Percentiles rank a stretch among this genome's conserved stretches.
Evolutionary conservation across 2,888 invertebrate genomes (phyloP).

Genomic region (Agapostemon virescens): DNA sequence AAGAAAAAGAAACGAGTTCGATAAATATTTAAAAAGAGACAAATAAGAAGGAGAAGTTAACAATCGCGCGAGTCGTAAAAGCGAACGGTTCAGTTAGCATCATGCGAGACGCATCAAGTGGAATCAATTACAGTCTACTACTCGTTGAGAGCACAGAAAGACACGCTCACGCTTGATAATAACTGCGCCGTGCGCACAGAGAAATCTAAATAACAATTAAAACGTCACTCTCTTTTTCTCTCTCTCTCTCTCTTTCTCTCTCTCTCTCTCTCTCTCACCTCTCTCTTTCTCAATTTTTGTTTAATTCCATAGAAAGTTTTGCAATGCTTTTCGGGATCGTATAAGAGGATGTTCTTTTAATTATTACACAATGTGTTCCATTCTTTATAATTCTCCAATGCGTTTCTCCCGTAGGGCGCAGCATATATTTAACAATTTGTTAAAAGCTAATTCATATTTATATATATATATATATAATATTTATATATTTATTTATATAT

Average conservation of each 20-base stretch:
- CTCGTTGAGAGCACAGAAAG: neutral
- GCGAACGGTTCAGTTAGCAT: constrained; percentile 53
- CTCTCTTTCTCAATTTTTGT: constrained; percentile 28
- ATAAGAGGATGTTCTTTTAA: constrained; percentile 70
- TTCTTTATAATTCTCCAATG: constrained; percentile 69
- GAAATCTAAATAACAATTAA: constrained; percentile 62
- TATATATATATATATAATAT: constrained; percentile 55
- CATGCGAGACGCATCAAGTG: constrained; percentile 42
- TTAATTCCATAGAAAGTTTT: constrained; percentile 56
- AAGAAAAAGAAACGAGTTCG: constrained; percentile 61
- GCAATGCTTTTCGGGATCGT: constrained; percentile 66
- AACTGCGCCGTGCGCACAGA: constrained; percentile 55
- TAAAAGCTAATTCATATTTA: constrained; percentile 75
- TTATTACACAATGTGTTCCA: constrained; percentile 69
- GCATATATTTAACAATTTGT: constrained; percentile 76
- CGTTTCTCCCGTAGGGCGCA: constrained; percentile 69
- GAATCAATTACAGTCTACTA: constrained; percentile 23
- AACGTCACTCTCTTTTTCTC: constrained; percentile 31
- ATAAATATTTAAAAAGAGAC: constrained; percentile 72
- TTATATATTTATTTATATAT: constrained; percentile 65
- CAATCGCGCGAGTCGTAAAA: constrained; percentile 65
- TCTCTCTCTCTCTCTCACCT: neutral
- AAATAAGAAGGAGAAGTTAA: constrained; percentile 59
- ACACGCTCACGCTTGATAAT: constrained; percentile 52
- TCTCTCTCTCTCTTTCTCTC: neutral